These are phyloP conservation scores for Orycteropus afer DNA, from an alignment of 2,113 vertebrate genomes.

Conservation along the genomic window DNA sequence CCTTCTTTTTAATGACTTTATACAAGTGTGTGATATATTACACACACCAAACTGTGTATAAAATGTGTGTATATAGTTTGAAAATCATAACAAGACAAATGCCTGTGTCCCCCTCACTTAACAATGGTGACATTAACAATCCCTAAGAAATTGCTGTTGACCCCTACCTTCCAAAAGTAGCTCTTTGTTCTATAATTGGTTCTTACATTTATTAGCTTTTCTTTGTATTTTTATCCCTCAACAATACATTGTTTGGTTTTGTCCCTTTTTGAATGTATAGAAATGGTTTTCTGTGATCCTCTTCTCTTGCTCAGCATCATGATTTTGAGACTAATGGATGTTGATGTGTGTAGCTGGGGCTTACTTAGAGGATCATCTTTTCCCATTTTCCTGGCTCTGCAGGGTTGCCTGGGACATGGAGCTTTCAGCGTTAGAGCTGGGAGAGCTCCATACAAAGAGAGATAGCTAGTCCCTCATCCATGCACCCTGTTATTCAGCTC, in stretches of 20 bases:
- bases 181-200: background rate
- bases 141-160: background rate
- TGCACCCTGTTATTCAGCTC: background rate
- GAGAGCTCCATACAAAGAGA: background rate
- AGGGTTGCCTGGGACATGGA: background rate
- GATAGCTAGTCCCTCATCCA: rapidly evolving
- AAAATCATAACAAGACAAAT: background rate
- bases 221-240: background rate
- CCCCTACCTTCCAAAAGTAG: background rate
- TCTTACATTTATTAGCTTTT: background rate
- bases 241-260: background rate
- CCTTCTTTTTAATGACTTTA: background rate
- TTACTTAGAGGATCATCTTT: background rate
- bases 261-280: background rate
- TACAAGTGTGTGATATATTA: background rate
- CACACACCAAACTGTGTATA: background rate
- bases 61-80: background rate
- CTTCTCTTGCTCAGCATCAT: background rate
- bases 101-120: background rate
- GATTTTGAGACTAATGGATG: background rate
- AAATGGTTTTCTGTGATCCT: background rate
- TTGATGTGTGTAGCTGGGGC: background rate
- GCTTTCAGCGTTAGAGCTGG: background rate
- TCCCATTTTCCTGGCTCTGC: background rate
- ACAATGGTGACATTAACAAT: background rate